phyloP scores from a whole-genome alignment of 1,140 invertebrate genomes.

The Pogonus chalceus region DNA sequence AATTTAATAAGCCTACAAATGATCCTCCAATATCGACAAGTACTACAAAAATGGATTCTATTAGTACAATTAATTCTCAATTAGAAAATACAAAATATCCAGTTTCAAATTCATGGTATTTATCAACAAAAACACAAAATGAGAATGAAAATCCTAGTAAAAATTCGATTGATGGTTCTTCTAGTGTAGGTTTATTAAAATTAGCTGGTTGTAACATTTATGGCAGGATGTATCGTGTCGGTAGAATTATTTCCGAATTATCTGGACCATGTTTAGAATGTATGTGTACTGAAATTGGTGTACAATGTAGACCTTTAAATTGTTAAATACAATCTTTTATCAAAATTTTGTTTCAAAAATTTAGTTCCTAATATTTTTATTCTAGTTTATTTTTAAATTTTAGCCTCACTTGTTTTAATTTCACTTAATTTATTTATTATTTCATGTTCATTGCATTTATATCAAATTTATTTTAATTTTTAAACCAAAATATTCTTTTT shows the following conservation, averaged over 20 bases:
- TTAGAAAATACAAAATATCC: slow-evolving; percentile 15
- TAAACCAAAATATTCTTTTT: too few species aligned
- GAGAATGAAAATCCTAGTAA: slow-evolving; percentile 8
- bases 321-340: slow-evolving; percentile 40
- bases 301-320: slow-evolving; percentile 64
- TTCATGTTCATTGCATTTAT: too few species aligned
- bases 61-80: slow-evolving; percentile 18
- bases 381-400: not conserved
- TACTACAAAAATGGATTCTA: slow-evolving; percentile 19
- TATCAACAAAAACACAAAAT: slow-evolving; percentile 18
- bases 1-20: slow-evolving; percentile 18
- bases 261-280: slow-evolving; percentile 74
- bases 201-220: slow-evolving; percentile 86
- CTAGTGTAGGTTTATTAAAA: slow-evolving; percentile 52
- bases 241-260: slow-evolving; percentile 72
- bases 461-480: too few species aligned
- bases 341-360: not conserved
- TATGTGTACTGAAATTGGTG: slow-evolving; percentile 76
- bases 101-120: slow-evolving; percentile 1
- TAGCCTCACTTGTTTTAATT: too few species aligned
- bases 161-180: slow-evolving; percentile 12
- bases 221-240: slow-evolving; percentile 78
- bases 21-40: slow-evolving; percentile 18
- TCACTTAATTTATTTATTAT: too few species aligned
- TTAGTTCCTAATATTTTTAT: not conserved